Evolutionary conservation across 2,888 invertebrate species (phyloP).

Genomic region (Drosophila gaucha): DNA sequence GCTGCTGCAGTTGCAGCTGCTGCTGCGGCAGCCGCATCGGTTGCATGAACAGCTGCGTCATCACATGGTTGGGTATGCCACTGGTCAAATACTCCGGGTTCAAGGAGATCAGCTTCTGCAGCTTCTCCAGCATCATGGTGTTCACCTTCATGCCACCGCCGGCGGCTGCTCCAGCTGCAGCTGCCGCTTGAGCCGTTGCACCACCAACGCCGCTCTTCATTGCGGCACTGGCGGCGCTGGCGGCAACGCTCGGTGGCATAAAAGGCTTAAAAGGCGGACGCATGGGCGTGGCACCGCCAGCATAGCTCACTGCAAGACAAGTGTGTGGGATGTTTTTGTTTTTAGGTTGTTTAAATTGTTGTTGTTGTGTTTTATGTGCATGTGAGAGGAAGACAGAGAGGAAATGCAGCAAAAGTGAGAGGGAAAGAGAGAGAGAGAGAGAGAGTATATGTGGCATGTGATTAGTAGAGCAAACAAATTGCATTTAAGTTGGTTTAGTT

Average conservation of each 20-base stretch:
- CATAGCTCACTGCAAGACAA: constrained; percentile 79
- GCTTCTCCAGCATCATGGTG: constrained; percentile 82
- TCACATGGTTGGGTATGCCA: constrained; percentile 86
- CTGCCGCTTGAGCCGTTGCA: constrained; percentile 32
- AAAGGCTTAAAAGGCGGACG: constrained; percentile 46
- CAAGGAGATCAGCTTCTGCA: constrained; percentile 82
- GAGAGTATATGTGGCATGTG: constrained; percentile 24
- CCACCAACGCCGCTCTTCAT: constrained; percentile 9
- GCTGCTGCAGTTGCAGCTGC: constrained; percentile 8
- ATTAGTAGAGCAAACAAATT: constrained; percentile 30
- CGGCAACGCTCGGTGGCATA: background rate
- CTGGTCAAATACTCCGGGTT: constrained; percentile 84
- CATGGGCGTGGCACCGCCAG: constrained; percentile 29
- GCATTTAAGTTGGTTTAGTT: background rate
- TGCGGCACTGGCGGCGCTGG: background rate
- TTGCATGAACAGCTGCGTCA: constrained; percentile 88
- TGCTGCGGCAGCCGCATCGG: constrained; percentile 77
- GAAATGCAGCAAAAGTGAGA: constrained; percentile 4
- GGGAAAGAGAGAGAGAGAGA: constrained; percentile 5
- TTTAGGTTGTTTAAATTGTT: constrained; percentile 14
- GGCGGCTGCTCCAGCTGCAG: constrained; percentile 24
- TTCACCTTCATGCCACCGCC: constrained; percentile 70
- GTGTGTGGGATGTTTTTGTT: constrained; percentile 24
- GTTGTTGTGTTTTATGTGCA: constrained; percentile 4
- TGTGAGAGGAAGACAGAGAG: background rate